Percentiles rank a stretch among this genome's conserved stretches.
Conservation (phyloP, 2,888 invertebrate genomes). For the Synanthedon andrenaeformis region DNA sequence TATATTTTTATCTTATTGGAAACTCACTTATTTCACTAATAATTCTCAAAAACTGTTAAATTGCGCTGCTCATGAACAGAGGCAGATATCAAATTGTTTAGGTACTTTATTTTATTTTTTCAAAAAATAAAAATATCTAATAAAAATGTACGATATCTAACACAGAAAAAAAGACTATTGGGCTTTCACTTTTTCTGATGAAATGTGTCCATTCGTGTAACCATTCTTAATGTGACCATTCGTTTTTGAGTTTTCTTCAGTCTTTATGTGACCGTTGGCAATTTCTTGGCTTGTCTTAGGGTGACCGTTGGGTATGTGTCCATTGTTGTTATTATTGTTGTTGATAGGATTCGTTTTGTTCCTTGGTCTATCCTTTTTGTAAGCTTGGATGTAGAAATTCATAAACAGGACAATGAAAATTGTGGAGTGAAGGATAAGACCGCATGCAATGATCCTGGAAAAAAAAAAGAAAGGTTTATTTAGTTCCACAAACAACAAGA, state of each 20-base stretch:
- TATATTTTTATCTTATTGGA: no score
- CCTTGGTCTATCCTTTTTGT: slow-evolving; percentile 57
- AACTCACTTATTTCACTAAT: no score
- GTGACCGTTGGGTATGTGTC: slow-evolving; percentile 4
- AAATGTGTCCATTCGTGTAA: slow-evolving; percentile 28
- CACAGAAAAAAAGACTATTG: slow-evolving; percentile 26
- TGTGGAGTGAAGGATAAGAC: slow-evolving; percentile 81
- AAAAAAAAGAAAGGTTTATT: no score
- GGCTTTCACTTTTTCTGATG: slow-evolving; percentile 44
- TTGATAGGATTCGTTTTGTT: slow-evolving; percentile 20
- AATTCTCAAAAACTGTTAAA: no score
- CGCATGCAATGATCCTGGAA: slow-evolving; percentile 74
- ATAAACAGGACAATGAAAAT: slow-evolving; percentile 93
- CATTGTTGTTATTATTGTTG: slow-evolving; percentile 30
- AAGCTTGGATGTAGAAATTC: slow-evolving; percentile 90
- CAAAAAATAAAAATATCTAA: no score
- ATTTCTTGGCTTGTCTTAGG: slow-evolving; percentile 18
- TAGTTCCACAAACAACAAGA: no score
- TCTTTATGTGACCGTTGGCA: slow-evolving; percentile 4
- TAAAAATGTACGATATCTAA: neutral
- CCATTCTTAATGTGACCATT: slow-evolving; percentile 23
- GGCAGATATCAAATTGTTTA: no score
- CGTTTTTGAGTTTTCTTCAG: slow-evolving; percentile 13
- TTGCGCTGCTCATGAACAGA: no score
- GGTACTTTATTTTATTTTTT: no score